Evolutionary conservation across 2,888 invertebrate species (phyloP).

Genomic region (Nineta flava): DNA sequence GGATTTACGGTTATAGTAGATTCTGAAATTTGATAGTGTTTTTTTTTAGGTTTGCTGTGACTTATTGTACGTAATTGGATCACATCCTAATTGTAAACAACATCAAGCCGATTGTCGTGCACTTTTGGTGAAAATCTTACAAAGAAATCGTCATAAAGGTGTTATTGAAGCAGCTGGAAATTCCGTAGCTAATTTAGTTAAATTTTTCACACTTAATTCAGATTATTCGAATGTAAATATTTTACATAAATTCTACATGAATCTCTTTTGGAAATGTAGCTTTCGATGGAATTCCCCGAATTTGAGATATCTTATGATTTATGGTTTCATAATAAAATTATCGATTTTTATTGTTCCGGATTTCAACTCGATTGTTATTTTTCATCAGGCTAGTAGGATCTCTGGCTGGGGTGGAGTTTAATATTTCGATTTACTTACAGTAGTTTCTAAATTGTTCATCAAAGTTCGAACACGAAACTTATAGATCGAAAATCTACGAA

Average conservation of each 20-base stretch:
- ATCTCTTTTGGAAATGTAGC: neutral
- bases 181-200: neutral
- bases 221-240: neutral
- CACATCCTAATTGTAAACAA: neutral
- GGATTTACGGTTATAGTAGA: too few relatives aligned
- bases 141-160: conserved; percentile 2
- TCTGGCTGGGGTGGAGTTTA: too few relatives aligned
- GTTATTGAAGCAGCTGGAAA: conserved; percentile 1
- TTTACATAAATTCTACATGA: neutral
- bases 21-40: too few relatives aligned
- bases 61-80: neutral
- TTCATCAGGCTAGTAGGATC: too few relatives aligned
- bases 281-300: neutral
- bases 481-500: too few relatives aligned
- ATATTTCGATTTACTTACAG: too few relatives aligned
- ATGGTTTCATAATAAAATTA: too few relatives aligned
- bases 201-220: neutral
- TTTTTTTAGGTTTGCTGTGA: neutral
- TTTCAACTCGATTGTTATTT: too few relatives aligned
- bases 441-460: too few relatives aligned
- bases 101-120: neutral
- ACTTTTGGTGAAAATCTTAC: neutral
- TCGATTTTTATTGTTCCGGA: too few relatives aligned
- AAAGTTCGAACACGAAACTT: too few relatives aligned
- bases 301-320: too few relatives aligned